These are phyloP conservation scores for Delichon dasypus DNA, from an alignment of 2,797 vertebrate genomes.

Conservation along the genomic window DNA sequence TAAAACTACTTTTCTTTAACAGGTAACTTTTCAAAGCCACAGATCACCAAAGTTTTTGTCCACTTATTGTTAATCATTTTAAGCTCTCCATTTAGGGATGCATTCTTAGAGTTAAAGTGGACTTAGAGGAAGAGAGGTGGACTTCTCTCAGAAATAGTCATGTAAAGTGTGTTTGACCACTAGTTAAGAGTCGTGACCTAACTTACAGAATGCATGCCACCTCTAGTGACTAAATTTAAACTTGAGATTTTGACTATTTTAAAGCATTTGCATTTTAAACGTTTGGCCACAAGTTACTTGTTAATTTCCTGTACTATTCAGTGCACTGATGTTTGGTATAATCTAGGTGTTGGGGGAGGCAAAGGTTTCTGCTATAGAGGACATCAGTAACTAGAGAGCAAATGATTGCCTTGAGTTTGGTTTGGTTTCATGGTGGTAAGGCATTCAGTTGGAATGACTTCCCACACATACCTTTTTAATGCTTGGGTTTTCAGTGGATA, in stretches of 20 bases:
- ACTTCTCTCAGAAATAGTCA: not conserved
- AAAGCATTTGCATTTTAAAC: not conserved
- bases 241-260: not conserved
- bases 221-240: not conserved
- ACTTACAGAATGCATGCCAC: not conserved
- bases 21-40: not conserved
- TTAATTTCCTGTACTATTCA: not conserved
- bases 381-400: not conserved
- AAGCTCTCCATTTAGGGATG: not conserved
- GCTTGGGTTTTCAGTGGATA: constrained; percentile 3
- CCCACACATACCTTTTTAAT: constrained; percentile 1
- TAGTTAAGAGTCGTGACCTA: not conserved
- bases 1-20: not conserved
- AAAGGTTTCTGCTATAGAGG: not conserved
- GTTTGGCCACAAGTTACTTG: not conserved
- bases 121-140: not conserved
- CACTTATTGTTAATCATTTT: not conserved
- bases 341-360: not conserved
- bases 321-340: not conserved
- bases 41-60: not conserved
- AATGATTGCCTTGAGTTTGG: not conserved
- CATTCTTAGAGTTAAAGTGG: not conserved
- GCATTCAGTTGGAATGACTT: constrained; percentile 15
- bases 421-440: not conserved
- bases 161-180: not conserved